phyloP scores from a whole-genome alignment of 2,888 invertebrate genomes.

The Polydrusus pterygomalis region DNA sequence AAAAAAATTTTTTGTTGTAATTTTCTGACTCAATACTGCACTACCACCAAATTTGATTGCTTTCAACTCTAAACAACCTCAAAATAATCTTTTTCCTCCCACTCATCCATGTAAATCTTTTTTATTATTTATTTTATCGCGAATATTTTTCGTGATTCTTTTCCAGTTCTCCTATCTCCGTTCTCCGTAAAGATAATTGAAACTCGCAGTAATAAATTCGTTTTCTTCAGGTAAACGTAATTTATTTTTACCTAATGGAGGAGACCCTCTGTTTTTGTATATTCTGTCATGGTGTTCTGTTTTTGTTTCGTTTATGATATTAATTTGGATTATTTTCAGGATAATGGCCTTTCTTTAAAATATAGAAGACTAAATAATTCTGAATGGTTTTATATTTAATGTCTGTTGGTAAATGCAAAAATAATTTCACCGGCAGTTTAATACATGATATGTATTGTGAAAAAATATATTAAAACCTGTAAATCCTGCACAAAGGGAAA shows the following conservation, averaged over 20 bases:
- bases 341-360: conserved; percentile 42
- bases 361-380: not conserved
- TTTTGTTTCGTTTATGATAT: conserved; percentile 39
- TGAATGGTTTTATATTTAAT: too few species aligned
- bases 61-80: too few species aligned
- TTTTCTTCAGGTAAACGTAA: conserved; percentile 57
- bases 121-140: conserved; percentile 47
- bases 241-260: conserved; percentile 56
- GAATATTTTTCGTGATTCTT: conserved; percentile 52
- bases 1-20: too few species aligned
- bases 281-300: conserved; percentile 41
- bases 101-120: conserved; percentile 32
- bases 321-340: conserved; percentile 44
- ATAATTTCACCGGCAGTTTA: too few species aligned
- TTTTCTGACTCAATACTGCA: too few species aligned
- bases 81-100: too few species aligned
- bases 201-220: conserved; percentile 56
- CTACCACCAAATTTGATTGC: too few species aligned
- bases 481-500: too few species aligned
- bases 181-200: conserved; percentile 54
- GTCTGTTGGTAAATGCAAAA: not conserved
- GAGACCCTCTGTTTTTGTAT: conserved; percentile 55
- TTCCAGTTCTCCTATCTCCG: conserved; percentile 43
- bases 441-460: too few species aligned
- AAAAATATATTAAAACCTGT: too few species aligned